Base-by-base conservation (phyloP, 2,888 invertebrate genomes). In the Apantesis nais region DNA sequence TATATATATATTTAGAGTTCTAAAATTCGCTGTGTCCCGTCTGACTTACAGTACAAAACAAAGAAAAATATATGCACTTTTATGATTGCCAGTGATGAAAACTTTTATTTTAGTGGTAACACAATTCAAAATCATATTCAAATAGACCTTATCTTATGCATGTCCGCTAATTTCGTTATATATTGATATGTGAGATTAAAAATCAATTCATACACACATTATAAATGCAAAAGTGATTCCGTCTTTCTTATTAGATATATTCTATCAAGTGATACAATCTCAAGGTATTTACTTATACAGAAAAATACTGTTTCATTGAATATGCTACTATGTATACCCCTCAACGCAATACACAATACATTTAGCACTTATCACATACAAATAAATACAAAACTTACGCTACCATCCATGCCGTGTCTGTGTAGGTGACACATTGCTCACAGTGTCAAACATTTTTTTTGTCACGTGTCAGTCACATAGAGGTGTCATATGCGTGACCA, bases 341-440 rank as follows among this genome's bases (percentile, higher is more conserved):
- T 73, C 80, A 78, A 83, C 80, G 83, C 84, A 79, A 77, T 78
- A 81, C 86, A 89, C 87, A 80, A 84, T 82, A 90, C 88, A 89
- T 86, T 80, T 81, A 90, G 89, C 88, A 86, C 91, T 90, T 92
- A 88, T 85, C 74, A 77, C 76, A 81, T 83, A 82, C 48, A 81
- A 91, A 92, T 91, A 91, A 91, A 92, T 92, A 92, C 86, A 89
- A 88, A 85, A 84, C 85, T 85, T 85, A 88, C 71, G 76, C 81
- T 86, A 83, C 72, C 75, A 74, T 78, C 76, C 78, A 83, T 76
- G 79, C 83, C 31, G 76, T 69, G 76, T 74, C 72, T 71, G 22
- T 52, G 48, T 48, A 64, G 11, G 29, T 58, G 70, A 34, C 8
- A 41, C 19, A 63, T 63, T 64, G 74, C 65, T 72, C 74, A 66